These are phyloP conservation scores for Nibea albiflora DNA, from an alignment of 2,113 vertebrate genomes.

Conservation along the genomic window DNA sequence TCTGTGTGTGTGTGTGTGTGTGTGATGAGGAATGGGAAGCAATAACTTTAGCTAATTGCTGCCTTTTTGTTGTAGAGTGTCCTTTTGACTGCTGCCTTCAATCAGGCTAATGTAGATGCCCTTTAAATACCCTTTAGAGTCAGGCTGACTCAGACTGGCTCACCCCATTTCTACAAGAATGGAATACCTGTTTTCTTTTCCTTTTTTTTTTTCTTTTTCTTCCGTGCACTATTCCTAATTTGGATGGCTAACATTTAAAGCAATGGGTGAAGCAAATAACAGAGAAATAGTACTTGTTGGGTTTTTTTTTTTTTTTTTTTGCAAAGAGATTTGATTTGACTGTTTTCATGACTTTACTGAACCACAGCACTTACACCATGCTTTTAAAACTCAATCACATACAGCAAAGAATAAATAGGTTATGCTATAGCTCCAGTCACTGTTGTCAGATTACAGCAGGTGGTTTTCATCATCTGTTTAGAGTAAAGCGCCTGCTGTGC, in stretches of 20 bases:
- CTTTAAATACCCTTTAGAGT: slow-evolving; percentile 72
- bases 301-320: background rate
- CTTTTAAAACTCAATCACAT: background rate
- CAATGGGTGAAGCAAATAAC: background rate
- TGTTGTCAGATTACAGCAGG: background rate
- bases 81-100: slow-evolving; percentile 62
- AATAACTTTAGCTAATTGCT: slow-evolving; percentile 67
- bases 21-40: slow-evolving; percentile 31
- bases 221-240: slow-evolving; percentile 13
- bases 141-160: slow-evolving; percentile 25
- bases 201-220: background rate
- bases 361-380: background rate
- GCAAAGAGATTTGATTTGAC: background rate
- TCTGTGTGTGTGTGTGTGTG: slow-evolving; percentile 1
- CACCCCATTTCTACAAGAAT: slow-evolving; percentile 5
- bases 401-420: background rate
- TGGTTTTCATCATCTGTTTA: background rate
- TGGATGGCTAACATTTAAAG: slow-evolving; percentile 24
- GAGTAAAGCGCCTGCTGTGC: background rate
- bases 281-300: background rate
- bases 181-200: background rate
- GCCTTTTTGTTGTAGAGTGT: slow-evolving; percentile 57
- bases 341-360: background rate
- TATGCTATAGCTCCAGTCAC: background rate
- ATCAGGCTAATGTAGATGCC: slow-evolving; percentile 66